phyloP scores from a whole-genome alignment of 2,888 invertebrate genomes.

The Noctua janthina region DNA sequence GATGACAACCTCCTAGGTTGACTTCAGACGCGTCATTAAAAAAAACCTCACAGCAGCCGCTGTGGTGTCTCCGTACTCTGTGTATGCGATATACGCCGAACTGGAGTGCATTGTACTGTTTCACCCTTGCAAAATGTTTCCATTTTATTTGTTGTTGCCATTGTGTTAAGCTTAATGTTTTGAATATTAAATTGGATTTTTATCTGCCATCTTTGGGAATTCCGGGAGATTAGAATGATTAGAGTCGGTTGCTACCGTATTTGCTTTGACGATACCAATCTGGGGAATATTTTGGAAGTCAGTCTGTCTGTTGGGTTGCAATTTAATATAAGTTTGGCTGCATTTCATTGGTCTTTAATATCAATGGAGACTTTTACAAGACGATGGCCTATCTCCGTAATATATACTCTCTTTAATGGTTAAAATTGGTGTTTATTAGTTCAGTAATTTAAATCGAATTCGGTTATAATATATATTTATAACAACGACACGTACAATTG shows the following conservation, averaged over 20 bases:
- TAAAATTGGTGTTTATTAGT: background rate
- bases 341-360: background rate
- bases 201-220: slow-evolving; percentile 38
- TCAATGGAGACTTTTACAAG: background rate
- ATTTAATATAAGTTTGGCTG: background rate
- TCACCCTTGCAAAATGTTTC: slow-evolving; percentile 72
- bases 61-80: background rate
- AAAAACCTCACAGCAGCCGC: background rate
- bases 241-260: slow-evolving; percentile 1
- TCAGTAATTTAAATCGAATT: background rate
- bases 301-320: background rate
- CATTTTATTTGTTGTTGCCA: slow-evolving; percentile 51
- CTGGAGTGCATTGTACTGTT: slow-evolving; percentile 71
- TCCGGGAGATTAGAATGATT: slow-evolving; percentile 5
- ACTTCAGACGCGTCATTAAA: too few species aligned
- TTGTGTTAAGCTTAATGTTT: slow-evolving; percentile 35
- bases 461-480: background rate
- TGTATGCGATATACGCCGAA: slow-evolving; percentile 36
- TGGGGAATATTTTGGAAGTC: background rate
- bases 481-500: background rate
- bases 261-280: slow-evolving; percentile 5
- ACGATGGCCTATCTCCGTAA: background rate
- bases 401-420: background rate
- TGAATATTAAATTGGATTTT: slow-evolving; percentile 46
- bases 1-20: too few species aligned